A percentile compares a stretch with the other conserved stretches of the same genome.
phyloP scores from a whole-genome alignment of 1,140 invertebrate genomes.

The Mamestra configurata region DNA sequence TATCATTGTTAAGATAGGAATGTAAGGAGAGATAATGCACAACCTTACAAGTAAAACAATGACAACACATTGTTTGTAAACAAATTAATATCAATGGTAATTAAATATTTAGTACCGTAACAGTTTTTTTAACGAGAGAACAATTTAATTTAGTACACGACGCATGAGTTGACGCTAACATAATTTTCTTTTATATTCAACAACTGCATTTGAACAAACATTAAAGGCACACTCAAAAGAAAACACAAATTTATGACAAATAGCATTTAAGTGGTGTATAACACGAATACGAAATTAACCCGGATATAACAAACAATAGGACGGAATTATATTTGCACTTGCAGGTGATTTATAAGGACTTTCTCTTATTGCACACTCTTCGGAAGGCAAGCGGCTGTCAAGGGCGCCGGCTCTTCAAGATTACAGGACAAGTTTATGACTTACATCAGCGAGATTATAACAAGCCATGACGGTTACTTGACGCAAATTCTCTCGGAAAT shows the following conservation, averaged over 20 bases:
- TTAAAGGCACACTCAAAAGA: not conserved
- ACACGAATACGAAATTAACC: not conserved
- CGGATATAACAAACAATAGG: not conserved
- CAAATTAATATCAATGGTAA: constrained; percentile 10
- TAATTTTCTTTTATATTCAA: not conserved
- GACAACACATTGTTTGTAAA: constrained; percentile 14
- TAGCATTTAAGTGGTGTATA: not conserved
- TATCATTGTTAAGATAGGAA: not conserved
- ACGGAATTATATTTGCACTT: not conserved
- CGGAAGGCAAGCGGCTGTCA: constrained; percentile 32
- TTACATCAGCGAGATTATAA: constrained; percentile 48
- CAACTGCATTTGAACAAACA: not conserved
- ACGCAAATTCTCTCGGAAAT: constrained; percentile 72
- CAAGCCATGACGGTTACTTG: constrained; percentile 49
- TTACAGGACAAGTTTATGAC: constrained; percentile 24
- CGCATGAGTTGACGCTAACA: not conserved
- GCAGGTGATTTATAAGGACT: not conserved
- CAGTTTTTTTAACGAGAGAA: not conserved
- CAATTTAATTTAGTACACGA: not conserved
- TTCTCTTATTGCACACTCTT: constrained; percentile 26
- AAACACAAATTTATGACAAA: not conserved
- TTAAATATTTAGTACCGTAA: not conserved
- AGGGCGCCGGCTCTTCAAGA: constrained; percentile 40
- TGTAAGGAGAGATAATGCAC: constrained; percentile 1
- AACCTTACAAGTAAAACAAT: constrained; percentile 5